These are phyloP conservation scores for Leucopternis melanops DNA, from an alignment of 2,113 vertebrate genomes.

Conservation along the genomic window DNA sequence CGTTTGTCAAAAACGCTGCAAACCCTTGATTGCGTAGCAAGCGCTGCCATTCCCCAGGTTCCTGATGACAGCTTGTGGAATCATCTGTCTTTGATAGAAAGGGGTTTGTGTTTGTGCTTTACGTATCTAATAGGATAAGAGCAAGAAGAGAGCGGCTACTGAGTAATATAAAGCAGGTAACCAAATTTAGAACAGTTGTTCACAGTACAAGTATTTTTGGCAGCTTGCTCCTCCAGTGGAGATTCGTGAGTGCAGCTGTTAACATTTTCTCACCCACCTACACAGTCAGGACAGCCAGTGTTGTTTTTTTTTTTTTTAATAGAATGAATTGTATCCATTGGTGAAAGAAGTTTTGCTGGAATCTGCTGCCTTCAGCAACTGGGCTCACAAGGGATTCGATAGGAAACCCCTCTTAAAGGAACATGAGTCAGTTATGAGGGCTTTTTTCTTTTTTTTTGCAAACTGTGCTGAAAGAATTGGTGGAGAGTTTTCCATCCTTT, in stretches of 20 bases:
- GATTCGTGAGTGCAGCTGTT: constrained; percentile 56
- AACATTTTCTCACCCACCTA: constrained; percentile 66
- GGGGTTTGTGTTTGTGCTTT: neutral
- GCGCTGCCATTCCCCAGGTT: neutral
- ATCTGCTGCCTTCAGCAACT: constrained; percentile 61
- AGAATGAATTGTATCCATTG: constrained; percentile 4
- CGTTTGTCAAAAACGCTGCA: neutral
- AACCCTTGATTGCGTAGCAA: neutral
- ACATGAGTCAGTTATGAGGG: neutral
- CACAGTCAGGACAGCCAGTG: constrained; percentile 36
- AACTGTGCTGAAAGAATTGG: neutral
- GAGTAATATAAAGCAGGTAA: constrained; percentile 39
- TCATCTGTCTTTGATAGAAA: neutral
- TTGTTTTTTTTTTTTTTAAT: neutral
- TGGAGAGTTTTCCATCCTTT: neutral
- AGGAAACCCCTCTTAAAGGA: constrained; percentile 38
- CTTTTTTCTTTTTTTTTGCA: neutral
- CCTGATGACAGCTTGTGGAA: neutral
- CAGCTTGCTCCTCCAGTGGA: constrained; percentile 13
- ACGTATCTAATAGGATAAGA: neutral
- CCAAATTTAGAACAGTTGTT: constrained; percentile 58
- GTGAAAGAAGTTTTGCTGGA: constrained; percentile 46
- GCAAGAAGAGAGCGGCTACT: neutral
- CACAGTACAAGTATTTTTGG: constrained; percentile 53
- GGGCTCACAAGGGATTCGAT: neutral